Conservation (phyloP, 1,140 invertebrate genomes). For the Zaprionus tsacasi region DNA sequence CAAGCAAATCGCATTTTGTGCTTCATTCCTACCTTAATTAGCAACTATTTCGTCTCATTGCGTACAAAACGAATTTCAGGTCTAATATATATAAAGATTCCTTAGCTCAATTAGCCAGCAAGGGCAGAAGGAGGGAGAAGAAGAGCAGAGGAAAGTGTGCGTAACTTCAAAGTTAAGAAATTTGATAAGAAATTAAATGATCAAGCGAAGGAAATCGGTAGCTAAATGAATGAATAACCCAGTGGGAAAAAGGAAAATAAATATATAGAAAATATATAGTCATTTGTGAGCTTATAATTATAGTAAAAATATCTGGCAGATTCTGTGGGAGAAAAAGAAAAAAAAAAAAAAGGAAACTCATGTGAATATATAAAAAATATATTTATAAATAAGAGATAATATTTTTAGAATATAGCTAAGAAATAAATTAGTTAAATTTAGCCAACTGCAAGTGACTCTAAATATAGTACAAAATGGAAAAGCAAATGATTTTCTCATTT, state of each 20-base stretch:
- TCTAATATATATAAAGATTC: constrained; percentile 21
- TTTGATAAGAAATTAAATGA: constrained; percentile 47
- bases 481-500: too few species aligned
- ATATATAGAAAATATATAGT: too few species aligned
- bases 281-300: neutral
- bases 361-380: too few species aligned
- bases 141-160: neutral
- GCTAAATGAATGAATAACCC: neutral
- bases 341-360: too few species aligned
- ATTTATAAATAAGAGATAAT: neutral
- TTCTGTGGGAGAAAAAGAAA: too few species aligned
- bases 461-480: too few species aligned
- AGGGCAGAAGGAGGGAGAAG: neutral
- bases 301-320: neutral
- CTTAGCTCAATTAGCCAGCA: constrained; percentile 13
- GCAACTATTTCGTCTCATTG: constrained; percentile 25
- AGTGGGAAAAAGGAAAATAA: constrained; percentile 2
- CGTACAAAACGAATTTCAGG: constrained; percentile 13
- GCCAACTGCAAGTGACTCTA: too few species aligned
- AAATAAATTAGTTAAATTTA: too few species aligned
- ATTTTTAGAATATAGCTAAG: too few species aligned
- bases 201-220: constrained; percentile 8
- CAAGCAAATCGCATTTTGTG: neutral
- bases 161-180: constrained; percentile 45
- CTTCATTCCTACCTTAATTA: constrained; percentile 25